phyloP scores from a whole-genome alignment of 1,140 invertebrate genomes.

The Trigoniulus corallinus region DNA sequence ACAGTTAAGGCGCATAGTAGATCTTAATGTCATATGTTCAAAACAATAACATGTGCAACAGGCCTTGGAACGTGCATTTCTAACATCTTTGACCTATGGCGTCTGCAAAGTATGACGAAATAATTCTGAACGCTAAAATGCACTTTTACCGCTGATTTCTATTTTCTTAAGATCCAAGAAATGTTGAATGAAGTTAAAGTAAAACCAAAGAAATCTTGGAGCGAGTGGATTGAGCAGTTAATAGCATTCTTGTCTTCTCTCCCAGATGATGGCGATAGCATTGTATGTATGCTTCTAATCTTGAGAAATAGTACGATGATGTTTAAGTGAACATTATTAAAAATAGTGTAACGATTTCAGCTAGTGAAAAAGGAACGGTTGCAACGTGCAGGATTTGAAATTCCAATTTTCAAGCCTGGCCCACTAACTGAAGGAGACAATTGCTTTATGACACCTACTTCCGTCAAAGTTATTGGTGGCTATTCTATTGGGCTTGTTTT shows the following conservation, averaged over 20 bases:
- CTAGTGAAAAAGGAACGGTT: not conserved
- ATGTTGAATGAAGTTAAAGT: not conserved
- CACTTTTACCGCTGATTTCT: too few species aligned
- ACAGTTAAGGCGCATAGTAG: too few species aligned
- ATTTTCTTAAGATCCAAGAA: not conserved
- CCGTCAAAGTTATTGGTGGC: not conserved
- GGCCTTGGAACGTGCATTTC: too few species aligned
- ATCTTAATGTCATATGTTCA: too few species aligned
- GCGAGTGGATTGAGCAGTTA: not conserved
- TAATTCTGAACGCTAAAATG: too few species aligned
- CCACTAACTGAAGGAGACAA: not conserved
- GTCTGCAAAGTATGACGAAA: too few species aligned
- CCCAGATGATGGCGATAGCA: not conserved
- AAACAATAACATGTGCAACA: too few species aligned
- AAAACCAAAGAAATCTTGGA: not conserved
- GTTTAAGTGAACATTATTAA: not conserved
- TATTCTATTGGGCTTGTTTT: not conserved
- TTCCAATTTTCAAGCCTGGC: not conserved
- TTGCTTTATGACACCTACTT: not conserved
- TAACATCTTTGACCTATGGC: too few species aligned
- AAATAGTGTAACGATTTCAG: not conserved
- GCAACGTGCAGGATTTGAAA: not conserved
- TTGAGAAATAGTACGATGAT: not conserved
- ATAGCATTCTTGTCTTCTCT: not conserved
- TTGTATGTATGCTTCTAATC: not conserved